Percentiles rank a stretch among this genome's conserved stretches.
Conservation (phyloP, 53 echinoderm and acorn worm species). For the Zoroaster sp. region DNA sequence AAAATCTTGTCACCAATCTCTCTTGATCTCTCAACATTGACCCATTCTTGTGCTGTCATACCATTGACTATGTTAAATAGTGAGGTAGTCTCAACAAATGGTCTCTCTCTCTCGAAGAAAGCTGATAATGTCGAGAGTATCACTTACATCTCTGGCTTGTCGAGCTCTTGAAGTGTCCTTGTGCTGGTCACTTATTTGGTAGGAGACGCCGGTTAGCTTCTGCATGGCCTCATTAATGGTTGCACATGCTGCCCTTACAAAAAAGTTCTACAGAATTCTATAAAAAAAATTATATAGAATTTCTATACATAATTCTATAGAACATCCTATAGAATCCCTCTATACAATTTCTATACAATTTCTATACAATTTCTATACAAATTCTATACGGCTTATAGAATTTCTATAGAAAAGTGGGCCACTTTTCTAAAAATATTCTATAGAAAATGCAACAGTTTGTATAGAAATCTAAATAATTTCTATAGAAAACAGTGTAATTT, state of each 20-base stretch:
- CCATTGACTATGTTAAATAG: neutral
- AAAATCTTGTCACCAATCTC: neutral
- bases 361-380: no score
- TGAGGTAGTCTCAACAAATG: neutral
- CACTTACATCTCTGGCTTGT: slow-evolving; percentile 1
- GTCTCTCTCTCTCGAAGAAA: neutral
- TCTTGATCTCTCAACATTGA: neutral
- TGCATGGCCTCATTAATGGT: slow-evolving; percentile 27
- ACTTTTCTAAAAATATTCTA: no score
- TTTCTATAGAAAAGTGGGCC: no score
- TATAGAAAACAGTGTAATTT: no score
- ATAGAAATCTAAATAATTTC: no score
- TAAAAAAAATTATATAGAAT: no score
- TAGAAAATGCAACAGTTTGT: no score
- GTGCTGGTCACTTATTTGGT: slow-evolving; percentile 22
- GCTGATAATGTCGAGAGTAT: neutral
- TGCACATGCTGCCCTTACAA: slow-evolving; percentile 51
- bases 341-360: no score
- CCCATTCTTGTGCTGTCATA: neutral
- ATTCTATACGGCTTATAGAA: no score
- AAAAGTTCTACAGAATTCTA: no score
- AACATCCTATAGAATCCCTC: no score
- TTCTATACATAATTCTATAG: no score
- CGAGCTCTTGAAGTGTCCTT: neutral
- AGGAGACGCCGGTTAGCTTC: neutral